These are phyloP conservation scores for Parazoanthus darwini DNA, from an alignment of 92 coral and sea anemone species.

Conservation along the genomic window DNA sequence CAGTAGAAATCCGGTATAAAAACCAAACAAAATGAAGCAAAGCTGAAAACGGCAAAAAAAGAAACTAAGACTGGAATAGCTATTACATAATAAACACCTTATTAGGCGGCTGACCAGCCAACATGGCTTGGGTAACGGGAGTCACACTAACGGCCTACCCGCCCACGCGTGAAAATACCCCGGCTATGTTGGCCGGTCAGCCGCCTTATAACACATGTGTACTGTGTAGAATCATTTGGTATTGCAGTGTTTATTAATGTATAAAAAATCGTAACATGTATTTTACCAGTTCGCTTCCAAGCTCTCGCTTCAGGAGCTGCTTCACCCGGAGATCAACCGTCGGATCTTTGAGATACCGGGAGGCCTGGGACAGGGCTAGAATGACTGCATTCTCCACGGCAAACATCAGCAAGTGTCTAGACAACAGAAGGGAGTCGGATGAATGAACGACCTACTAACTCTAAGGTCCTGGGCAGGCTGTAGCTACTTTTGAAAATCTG, in stretches of 20 bases:
- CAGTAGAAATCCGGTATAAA: too few relatives aligned
- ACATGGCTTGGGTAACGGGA: too few relatives aligned
- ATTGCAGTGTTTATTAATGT: background rate
- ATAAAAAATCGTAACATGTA: background rate
- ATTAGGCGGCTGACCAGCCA: too few relatives aligned
- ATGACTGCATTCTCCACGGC: constrained; percentile 91
- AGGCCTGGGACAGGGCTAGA: constrained; percentile 87
- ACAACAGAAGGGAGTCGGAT: background rate
- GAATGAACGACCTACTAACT: background rate
- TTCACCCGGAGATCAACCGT: constrained; percentile 88
- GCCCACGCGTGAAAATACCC: too few relatives aligned
- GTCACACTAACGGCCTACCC: too few relatives aligned
- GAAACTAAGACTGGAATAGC: background rate
- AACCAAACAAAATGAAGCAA: too few relatives aligned
- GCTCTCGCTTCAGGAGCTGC: constrained; percentile 91
- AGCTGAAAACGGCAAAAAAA: too few relatives aligned
- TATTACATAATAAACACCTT: too few relatives aligned
- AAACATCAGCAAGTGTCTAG: constrained; percentile 76
- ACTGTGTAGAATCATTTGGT: background rate
- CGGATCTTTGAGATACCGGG: constrained; percentile 92
- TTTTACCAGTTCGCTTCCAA: constrained; percentile 94
- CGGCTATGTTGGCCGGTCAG: too few relatives aligned
- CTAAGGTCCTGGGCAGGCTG: too few relatives aligned
- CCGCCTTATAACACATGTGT: too few relatives aligned
- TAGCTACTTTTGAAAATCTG: too few relatives aligned